These are phyloP conservation scores for Uloborus diversus DNA, from an alignment of 1,140 invertebrate species.

Conservation along the genomic window DNA sequence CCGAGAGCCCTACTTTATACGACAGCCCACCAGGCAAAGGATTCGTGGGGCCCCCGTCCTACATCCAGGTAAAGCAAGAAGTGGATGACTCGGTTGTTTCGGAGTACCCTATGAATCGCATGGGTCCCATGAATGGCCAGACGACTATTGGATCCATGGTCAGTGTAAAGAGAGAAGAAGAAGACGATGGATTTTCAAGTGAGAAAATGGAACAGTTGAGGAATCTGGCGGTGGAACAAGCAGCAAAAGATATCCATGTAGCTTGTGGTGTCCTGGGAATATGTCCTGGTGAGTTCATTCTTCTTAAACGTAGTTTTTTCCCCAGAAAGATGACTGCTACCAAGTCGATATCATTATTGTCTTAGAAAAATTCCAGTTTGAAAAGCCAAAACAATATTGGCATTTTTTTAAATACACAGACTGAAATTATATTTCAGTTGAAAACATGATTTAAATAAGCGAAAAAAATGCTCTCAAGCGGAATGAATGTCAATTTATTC, in stretches of 20 bases:
- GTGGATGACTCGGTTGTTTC: slow-evolving; percentile 13
- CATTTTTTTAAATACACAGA: too few species aligned
- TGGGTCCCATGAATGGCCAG: neutral
- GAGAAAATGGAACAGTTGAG: slow-evolving; percentile 77
- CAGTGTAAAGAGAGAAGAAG: slow-evolving; percentile 24
- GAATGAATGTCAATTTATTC: too few species aligned
- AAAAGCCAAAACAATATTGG: too few species aligned
- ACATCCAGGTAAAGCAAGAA: slow-evolving; percentile 44
- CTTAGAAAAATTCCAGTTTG: too few species aligned
- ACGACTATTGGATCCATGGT: neutral
- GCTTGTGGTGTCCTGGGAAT: slow-evolving; percentile 85
- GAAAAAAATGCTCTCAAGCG: too few species aligned
- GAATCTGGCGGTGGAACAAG: slow-evolving; percentile 84
- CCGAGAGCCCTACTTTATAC: slow-evolving; percentile 35
- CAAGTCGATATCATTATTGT: too few species aligned
- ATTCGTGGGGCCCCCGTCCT: slow-evolving; percentile 25
- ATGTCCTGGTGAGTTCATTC: slow-evolving; percentile 77
- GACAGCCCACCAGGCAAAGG: slow-evolving; percentile 19
- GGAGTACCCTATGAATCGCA: neutral
- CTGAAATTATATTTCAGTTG: too few species aligned
- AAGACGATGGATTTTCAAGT: slow-evolving; percentile 7
- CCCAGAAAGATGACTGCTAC: too few species aligned
- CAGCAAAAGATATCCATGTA: slow-evolving; percentile 83
- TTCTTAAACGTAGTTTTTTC: too few species aligned
- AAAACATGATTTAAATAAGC: too few species aligned